phyloP scores from a whole-genome alignment of 1,140 invertebrate genomes.

The Drosophila nigrodunni region DNA sequence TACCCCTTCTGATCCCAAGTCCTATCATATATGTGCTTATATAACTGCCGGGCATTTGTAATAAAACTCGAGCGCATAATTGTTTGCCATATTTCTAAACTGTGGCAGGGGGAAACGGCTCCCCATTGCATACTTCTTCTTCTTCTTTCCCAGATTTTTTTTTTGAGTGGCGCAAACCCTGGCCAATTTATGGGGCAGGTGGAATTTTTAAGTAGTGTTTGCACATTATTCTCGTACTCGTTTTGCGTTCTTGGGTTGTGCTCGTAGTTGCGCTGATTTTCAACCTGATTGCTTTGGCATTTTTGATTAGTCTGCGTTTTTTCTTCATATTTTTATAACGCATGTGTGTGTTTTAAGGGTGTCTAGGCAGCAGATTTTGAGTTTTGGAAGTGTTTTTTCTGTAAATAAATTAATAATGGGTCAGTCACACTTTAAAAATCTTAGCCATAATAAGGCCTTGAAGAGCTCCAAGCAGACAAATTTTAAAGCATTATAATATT shows the following conservation, averaged over 20 bases:
- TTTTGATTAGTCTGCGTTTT: slow-evolving; percentile 67
- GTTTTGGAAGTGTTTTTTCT: too few relatives aligned
- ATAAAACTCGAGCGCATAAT: slow-evolving; percentile 81
- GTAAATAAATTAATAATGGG: too few relatives aligned
- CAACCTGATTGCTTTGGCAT: slow-evolving; percentile 78
- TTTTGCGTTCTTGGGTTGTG: slow-evolving; percentile 26
- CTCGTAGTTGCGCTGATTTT: slow-evolving; percentile 64
- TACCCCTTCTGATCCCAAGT: background rate
- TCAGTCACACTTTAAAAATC: too few relatives aligned
- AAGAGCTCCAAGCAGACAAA: too few relatives aligned
- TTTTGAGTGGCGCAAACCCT: slow-evolving; percentile 2
- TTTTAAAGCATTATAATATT: too few relatives aligned
- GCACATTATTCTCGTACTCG: slow-evolving; percentile 22
- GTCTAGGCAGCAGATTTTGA: background rate
- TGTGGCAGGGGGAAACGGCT: slow-evolving; percentile 45
- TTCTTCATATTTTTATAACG: slow-evolving; percentile 10
- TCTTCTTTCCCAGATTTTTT: too few relatives aligned
- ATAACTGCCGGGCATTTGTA: slow-evolving; percentile 81
- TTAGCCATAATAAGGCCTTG: too few relatives aligned
- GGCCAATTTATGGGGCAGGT: slow-evolving; percentile 80
- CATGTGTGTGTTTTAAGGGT: background rate
- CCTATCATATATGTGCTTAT: slow-evolving; percentile 44
- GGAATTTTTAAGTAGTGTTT: slow-evolving; percentile 76
- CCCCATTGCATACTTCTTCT: slow-evolving; percentile 54
- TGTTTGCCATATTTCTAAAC: slow-evolving; percentile 78